Evolutionary conservation across 2,888 invertebrate species (phyloP).

Genomic region (Orthosia gothica): DNA sequence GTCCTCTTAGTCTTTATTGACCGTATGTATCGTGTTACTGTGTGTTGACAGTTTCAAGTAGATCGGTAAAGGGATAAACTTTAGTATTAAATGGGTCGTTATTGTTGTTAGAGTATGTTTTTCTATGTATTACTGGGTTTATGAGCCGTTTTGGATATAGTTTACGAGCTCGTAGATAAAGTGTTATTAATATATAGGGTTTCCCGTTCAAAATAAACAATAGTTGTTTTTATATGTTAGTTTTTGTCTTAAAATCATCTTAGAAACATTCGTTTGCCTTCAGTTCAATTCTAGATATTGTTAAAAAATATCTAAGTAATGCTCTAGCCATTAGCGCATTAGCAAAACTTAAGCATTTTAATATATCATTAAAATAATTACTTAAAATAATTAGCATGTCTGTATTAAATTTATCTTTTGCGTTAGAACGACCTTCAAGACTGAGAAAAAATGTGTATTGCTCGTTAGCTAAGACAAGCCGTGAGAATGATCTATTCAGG

Average conservation of each 20-base stretch:
- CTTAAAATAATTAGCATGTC: slow-evolving; percentile 22
- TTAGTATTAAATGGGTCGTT: slow-evolving; percentile 42
- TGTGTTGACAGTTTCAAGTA: slow-evolving; percentile 71
- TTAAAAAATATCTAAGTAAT: background rate
- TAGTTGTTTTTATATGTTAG: background rate
- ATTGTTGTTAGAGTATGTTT: slow-evolving; percentile 14
- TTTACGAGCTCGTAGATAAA: slow-evolving; percentile 34
- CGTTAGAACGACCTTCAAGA: slow-evolving; percentile 41
- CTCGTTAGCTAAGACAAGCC: slow-evolving; percentile 48
- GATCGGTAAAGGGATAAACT: slow-evolving; percentile 21
- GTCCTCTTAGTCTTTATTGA: slow-evolving; percentile 76
- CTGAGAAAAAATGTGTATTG: slow-evolving; percentile 47
- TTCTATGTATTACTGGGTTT: slow-evolving; percentile 33
- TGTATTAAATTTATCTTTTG: slow-evolving; percentile 19
- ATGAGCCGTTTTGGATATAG: slow-evolving; percentile 23
- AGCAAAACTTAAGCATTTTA: background rate
- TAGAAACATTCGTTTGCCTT: background rate
- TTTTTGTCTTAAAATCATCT: background rate
- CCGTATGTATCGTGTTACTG: slow-evolving; percentile 81
- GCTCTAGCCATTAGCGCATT: background rate
- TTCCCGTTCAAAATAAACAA: slow-evolving; percentile 23
- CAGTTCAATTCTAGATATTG: background rate
- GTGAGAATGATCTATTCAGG: slow-evolving; percentile 48
- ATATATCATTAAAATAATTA: slow-evolving; percentile 1
- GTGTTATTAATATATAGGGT: slow-evolving; percentile 11